A percentile compares a stretch with the other conserved stretches of the same genome.
Conservation (phyloP, 2,797 vertebrate genomes). For the Podarcis siculus region DNA sequence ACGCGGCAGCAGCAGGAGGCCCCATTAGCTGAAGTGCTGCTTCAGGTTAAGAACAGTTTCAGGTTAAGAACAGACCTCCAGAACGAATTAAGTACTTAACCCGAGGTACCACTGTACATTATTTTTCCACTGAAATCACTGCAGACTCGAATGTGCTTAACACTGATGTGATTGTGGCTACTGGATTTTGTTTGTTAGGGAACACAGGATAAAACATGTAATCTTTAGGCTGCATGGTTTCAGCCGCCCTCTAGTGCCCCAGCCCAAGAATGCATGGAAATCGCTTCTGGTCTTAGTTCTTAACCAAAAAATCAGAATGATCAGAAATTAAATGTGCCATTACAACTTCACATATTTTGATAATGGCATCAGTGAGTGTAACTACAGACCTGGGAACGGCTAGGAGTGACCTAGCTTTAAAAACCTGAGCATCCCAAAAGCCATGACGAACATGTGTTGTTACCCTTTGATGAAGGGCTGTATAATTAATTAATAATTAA, state of each 20-base stretch:
- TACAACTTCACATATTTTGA: neutral
- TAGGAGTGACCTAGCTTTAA: neutral
- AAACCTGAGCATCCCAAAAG: neutral
- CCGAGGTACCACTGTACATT: neutral
- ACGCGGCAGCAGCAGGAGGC: too few species aligned
- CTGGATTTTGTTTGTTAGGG: neutral
- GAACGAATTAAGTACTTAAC: too few species aligned
- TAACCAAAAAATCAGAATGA: neutral
- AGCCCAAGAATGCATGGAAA: neutral
- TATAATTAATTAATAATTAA: too few species aligned
- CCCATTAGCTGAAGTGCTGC: too few species aligned
- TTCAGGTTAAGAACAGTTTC: too few species aligned
- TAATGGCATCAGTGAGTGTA: neutral
- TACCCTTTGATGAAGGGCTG: too few species aligned
- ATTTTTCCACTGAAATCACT: neutral
- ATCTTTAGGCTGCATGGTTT: slow-evolving; percentile 1
- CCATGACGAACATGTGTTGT: neutral
- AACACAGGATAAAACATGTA: too few species aligned
- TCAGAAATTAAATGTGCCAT: neutral
- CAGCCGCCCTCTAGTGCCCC: slow-evolving; percentile 64
- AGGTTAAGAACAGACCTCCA: too few species aligned
- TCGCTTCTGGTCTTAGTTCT: neutral
- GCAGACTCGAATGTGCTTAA: neutral
- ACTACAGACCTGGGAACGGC: neutral
- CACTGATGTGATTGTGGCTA: neutral